These are phyloP conservation scores for Lysiphlebus fabarum DNA, from an alignment of 1,140 invertebrate genomes.

Conservation along the genomic window DNA sequence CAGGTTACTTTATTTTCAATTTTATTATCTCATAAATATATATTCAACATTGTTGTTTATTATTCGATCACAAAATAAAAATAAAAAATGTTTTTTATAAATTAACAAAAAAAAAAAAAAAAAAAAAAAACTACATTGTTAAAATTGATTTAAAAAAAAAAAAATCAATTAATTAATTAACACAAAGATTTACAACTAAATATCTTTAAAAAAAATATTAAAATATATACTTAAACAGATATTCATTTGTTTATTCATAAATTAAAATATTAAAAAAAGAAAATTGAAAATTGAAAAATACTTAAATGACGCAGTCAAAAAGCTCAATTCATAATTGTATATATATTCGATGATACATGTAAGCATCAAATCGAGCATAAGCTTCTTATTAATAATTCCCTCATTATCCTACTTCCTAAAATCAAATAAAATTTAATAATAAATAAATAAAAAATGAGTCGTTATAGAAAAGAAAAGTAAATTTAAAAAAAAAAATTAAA, in stretches of 20 bases:
- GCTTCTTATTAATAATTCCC: conserved; percentile 30
- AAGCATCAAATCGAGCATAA: conserved; percentile 32
- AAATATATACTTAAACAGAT: too few relatives aligned
- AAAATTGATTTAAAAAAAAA: conserved; percentile 5
- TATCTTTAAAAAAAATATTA: too few relatives aligned
- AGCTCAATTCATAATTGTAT: conserved; percentile 55
- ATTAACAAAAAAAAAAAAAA: conserved; percentile 16
- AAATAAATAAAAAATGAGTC: not conserved
- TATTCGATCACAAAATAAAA: conserved; percentile 29
- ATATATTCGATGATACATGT: conserved; percentile 50
- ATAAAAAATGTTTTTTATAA: conserved; percentile 23
- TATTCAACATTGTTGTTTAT: conserved; percentile 24
- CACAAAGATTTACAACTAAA: too few relatives aligned
- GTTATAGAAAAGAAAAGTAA: not conserved
- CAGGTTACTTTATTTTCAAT: conserved; percentile 24
- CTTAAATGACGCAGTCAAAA: conserved; percentile 34
- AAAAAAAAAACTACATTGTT: conserved; percentile 9
- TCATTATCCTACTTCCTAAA: conserved; percentile 5
- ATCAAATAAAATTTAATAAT: conserved; percentile 2
- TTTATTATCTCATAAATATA: conserved; percentile 17
- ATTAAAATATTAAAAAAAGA: conserved; percentile 34
- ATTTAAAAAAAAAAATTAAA: conserved; percentile 29
- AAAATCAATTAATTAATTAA: too few relatives aligned
- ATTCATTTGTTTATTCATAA: too few relatives aligned
- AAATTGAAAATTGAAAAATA: conserved; percentile 14